Evolutionary conservation across 2,797 vertebrate genomes (phyloP).

Genomic region (Mycteria americana): DNA sequence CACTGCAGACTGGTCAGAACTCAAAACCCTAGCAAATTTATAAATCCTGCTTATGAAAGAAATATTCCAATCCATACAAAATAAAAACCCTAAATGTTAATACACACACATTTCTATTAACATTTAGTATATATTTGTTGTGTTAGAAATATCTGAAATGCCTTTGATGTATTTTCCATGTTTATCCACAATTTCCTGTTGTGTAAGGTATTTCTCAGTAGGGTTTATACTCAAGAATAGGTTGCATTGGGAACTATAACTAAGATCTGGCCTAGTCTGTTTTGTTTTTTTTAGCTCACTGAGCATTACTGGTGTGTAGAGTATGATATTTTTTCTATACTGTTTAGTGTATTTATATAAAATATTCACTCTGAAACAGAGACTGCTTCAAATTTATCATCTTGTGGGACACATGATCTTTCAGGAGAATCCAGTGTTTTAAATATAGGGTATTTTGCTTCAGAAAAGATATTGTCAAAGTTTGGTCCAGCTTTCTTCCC

Average conservation of each 20-base stretch:
- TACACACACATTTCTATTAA: too few relatives aligned
- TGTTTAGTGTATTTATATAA: background rate
- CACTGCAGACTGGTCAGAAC: too few relatives aligned
- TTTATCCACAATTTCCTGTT: slow-evolving; percentile 11
- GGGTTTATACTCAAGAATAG: slow-evolving; percentile 20
- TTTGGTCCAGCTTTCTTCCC: background rate
- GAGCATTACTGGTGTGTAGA: background rate
- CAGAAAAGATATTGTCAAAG: background rate
- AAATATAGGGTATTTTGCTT: background rate
- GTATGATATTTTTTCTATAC: background rate
- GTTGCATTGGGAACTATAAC: background rate
- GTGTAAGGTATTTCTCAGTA: slow-evolving; percentile 8
- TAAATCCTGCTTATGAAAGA: too few relatives aligned
- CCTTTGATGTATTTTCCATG: background rate
- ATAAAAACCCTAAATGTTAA: too few relatives aligned
- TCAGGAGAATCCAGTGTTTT: background rate
- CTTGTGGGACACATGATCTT: background rate
- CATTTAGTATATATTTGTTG: too few relatives aligned
- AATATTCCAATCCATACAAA: too few relatives aligned
- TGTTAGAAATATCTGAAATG: background rate
- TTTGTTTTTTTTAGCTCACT: background rate
- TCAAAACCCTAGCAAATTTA: too few relatives aligned
- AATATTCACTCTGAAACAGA: background rate
- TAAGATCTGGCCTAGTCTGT: background rate
- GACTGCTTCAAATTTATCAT: background rate